These are phyloP conservation scores for Cerastis leucographa DNA, from an alignment of 2,888 invertebrate species.

Conservation along the genomic window DNA sequence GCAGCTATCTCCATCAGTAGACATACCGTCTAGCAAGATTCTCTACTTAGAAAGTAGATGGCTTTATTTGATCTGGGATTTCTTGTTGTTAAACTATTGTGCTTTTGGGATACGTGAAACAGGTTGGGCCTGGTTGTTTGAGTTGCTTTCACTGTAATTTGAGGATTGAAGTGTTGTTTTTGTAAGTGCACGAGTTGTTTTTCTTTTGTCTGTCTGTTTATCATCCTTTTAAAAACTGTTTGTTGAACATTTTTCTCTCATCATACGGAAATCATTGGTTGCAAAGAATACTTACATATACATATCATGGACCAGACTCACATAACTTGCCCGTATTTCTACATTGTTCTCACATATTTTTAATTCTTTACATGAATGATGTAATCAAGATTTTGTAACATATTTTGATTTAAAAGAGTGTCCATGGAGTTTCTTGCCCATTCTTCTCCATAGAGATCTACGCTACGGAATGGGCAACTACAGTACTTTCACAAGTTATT, in stretches of 20 bases:
- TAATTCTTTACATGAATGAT: no score
- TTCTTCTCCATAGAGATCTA: no score
- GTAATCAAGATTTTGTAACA: no score
- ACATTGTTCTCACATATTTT: no score
- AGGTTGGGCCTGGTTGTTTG: constrained; percentile 38
- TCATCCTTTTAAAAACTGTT: constrained; percentile 33
- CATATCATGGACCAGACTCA: background rate
- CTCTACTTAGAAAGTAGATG: constrained; percentile 65
- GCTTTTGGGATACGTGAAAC: constrained; percentile 52
- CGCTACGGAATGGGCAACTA: no score
- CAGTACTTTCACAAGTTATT: no score
- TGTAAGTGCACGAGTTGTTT: constrained; percentile 2
- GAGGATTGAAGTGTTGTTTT: constrained; percentile 27
- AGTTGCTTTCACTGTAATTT: constrained; percentile 47
- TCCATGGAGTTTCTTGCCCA: no score
- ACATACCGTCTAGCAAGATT: constrained; percentile 54
- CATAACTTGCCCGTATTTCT: no score
- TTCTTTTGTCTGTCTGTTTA: constrained; percentile 20
- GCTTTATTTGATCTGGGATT: constrained; percentile 59
- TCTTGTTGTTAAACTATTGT: constrained; percentile 34
- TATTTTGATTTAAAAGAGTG: no score
- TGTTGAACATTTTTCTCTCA: background rate
- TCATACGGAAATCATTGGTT: background rate
- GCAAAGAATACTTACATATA: background rate
- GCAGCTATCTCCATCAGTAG: constrained; percentile 61